phyloP scores from a whole-genome alignment of 2,888 invertebrate species.

The Lamellibrachia columna region DNA sequence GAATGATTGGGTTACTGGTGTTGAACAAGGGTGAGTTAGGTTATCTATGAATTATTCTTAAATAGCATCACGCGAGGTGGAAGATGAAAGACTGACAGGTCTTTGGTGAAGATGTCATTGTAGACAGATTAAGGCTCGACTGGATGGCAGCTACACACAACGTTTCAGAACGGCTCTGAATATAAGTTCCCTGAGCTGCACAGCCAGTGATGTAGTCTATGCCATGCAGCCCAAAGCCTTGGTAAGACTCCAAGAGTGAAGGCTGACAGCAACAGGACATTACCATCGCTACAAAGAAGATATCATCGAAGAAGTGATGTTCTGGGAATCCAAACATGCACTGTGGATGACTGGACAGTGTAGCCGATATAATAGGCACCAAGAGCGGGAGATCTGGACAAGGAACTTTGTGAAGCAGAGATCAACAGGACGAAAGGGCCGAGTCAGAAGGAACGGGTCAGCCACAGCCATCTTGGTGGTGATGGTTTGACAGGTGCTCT shows the following conservation, averaged over 20 bases:
- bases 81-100: too few species aligned
- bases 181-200: not conserved
- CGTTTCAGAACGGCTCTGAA: not conserved
- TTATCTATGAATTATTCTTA: not conserved
- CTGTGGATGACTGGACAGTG: not conserved
- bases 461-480: not conserved
- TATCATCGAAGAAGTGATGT: not conserved
- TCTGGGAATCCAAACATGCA: not conserved
- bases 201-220: not conserved
- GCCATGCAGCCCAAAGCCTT: not conserved
- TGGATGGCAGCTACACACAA: not conserved
- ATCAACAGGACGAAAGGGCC: not conserved
- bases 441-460: not conserved
- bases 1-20: not conserved
- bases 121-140: not conserved
- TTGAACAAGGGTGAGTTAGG: not conserved
- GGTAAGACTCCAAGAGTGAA: not conserved
- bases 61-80: too few species aligned
- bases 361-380: not conserved
- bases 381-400: not conserved
- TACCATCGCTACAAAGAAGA: not conserved
- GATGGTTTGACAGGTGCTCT: not conserved
- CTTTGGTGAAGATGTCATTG: too few species aligned
- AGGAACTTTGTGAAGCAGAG: not conserved
- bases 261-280: not conserved